These are phyloP conservation scores for Rhinatrema bivittatum DNA, from an alignment of 2,797 vertebrate species.

Conservation along the genomic window DNA sequence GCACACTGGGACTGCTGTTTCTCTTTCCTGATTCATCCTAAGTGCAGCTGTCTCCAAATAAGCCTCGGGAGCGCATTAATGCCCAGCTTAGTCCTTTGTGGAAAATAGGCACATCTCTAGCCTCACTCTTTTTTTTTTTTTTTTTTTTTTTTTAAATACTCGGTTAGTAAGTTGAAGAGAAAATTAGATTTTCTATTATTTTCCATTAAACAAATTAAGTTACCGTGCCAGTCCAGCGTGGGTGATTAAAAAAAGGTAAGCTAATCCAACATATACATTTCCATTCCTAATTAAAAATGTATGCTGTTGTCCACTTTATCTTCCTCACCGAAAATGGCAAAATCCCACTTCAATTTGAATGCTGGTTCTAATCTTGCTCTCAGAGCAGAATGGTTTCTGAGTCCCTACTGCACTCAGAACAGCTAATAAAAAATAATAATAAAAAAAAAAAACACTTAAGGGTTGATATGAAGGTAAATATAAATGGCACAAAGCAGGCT, in stretches of 20 bases:
- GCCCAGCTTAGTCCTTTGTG: conserved; percentile 33
- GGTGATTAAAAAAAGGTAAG: conserved; percentile 20
- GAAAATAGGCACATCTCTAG: conserved; percentile 46
- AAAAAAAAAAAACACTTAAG: conserved; percentile 44
- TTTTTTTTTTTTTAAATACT: conserved; percentile 33
- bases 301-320: conserved; percentile 11
- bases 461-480: conserved; percentile 51
- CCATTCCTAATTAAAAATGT: conserved; percentile 16
- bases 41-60: conserved; percentile 57
- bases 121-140: no score
- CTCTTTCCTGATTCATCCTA: conserved; percentile 56
- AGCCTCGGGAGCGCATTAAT: conserved; percentile 48
- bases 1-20: conserved; percentile 49
- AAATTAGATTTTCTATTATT: conserved; percentile 25
- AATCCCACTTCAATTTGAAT: conserved; percentile 23
- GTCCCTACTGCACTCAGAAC: conserved; percentile 16
- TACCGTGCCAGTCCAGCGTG: background rate
- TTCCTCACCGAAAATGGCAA: conserved; percentile 11
- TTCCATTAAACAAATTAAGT: conserved; percentile 17
- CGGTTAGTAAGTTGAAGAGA: conserved; percentile 29
- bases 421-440: conserved; percentile 66
- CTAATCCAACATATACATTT: conserved; percentile 9
- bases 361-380: conserved; percentile 35
- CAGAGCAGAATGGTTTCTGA: conserved; percentile 3
- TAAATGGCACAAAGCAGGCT: conserved; percentile 36